phyloP scores from a whole-genome alignment of 2,888 invertebrate genomes.

The Diloba caeruleocephala region DNA sequence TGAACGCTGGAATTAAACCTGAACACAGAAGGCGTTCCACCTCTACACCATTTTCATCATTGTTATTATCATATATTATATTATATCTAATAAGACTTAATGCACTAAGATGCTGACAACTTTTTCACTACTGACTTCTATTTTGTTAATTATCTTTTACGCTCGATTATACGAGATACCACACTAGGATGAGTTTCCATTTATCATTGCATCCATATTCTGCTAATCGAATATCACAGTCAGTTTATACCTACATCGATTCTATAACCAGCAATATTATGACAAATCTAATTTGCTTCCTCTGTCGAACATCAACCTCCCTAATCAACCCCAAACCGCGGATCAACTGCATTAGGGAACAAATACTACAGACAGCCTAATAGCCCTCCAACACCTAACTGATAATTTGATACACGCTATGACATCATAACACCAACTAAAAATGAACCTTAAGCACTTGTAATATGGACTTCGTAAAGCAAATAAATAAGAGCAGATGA shows the following conservation, averaged over 20 bases:
- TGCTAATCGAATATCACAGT: constrained; percentile 8
- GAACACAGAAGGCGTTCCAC: no score
- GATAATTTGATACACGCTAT: constrained; percentile 65
- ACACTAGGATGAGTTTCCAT: no score
- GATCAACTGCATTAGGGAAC: constrained; percentile 66
- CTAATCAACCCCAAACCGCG: constrained; percentile 57
- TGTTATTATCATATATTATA: no score
- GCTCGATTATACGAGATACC: no score
- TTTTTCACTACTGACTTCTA: no score
- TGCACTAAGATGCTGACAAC: no score
- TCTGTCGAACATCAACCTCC: constrained; percentile 43
- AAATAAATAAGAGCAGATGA: constrained; percentile 50
- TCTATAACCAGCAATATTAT: constrained; percentile 41
- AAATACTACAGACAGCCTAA: constrained; percentile 64
- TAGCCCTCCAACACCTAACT: constrained; percentile 64
- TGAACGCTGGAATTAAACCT: no score
- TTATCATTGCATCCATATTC: background rate
- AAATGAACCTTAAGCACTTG: constrained; percentile 38
- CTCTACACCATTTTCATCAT: no score
- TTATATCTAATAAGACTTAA: no score
- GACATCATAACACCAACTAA: constrained; percentile 32
- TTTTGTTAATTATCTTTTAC: no score
- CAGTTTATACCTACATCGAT: constrained; percentile 32
- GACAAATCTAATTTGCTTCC: constrained; percentile 56
- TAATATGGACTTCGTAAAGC: constrained; percentile 30